Evolutionary conservation across 2,113 vertebrate species (phyloP).

Genomic region (Siphamia tubifer): DNA sequence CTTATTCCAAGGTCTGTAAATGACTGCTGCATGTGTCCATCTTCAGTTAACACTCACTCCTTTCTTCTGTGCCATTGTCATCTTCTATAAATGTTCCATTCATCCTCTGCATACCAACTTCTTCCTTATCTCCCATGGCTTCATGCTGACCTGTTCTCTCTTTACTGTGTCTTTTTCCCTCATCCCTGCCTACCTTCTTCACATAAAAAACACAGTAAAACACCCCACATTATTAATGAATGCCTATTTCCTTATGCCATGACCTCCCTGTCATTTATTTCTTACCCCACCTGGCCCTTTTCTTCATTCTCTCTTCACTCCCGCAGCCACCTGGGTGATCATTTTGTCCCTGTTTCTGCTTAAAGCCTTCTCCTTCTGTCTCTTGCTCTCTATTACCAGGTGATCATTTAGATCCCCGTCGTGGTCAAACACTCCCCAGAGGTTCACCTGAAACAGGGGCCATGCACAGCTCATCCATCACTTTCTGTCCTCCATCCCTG

Average conservation of each 20-base stretch:
- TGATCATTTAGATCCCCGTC: conserved; percentile 49
- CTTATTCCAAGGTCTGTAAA: background rate
- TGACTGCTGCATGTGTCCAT: background rate
- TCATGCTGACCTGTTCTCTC: background rate
- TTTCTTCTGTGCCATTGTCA: background rate
- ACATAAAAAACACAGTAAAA: conserved; percentile 19
- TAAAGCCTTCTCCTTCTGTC: conserved; percentile 12
- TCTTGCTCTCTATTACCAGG: conserved; percentile 28
- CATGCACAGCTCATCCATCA: conserved; percentile 65
- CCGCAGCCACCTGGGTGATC: conserved; percentile 16
- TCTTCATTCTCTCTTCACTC: background rate
- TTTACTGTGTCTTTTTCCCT: background rate
- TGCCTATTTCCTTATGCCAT: conserved; percentile 27
- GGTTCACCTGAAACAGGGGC: conserved; percentile 59
- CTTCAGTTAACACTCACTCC: background rate
- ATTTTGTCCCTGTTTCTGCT: conserved; percentile 1
- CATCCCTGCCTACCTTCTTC: background rate
- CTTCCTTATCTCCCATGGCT: background rate
- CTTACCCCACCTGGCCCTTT: background rate
- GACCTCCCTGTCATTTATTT: conserved; percentile 14
- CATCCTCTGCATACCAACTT: background rate
- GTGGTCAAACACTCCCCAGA: conserved; percentile 45
- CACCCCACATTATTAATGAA: conserved; percentile 48
- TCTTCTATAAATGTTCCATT: background rate
- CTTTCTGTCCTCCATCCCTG: conserved; percentile 3